Conservation (phyloP, 2,888 invertebrate species). For the Harpalus rufipes region DNA sequence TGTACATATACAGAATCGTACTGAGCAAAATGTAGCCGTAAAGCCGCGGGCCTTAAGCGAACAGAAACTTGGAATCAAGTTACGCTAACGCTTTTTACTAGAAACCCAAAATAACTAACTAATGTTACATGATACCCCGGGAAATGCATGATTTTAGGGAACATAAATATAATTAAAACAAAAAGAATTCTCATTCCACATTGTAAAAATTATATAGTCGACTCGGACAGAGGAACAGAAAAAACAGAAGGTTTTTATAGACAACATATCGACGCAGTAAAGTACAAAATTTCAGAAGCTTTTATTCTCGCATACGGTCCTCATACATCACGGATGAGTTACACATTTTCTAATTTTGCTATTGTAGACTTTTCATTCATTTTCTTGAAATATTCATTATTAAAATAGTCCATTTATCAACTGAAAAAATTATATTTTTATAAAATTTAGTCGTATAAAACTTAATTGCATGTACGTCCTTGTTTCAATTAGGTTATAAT, state of each 20-base stretch:
- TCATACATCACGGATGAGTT: not conserved
- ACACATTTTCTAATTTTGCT: conserved; percentile 3
- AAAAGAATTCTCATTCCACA: conserved; percentile 57
- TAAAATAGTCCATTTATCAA: not conserved
- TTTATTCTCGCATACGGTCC: not conserved
- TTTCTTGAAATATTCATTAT: not conserved
- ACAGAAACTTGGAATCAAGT: conserved; percentile 55
- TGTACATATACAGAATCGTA: conserved; percentile 22
- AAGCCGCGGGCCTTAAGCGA: conserved; percentile 50
- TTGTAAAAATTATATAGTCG: conserved; percentile 55
- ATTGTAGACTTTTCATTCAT: not conserved
- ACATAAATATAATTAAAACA: conserved; percentile 58
- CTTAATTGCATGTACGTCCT: too few species aligned
- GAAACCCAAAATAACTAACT: conserved; percentile 57
- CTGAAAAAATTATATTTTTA: too few species aligned
- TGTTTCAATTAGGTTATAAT: too few species aligned
- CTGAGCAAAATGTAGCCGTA: conserved; percentile 25
- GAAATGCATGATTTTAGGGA: conserved; percentile 57
- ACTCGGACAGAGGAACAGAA: conserved; percentile 32
- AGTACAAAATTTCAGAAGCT: conserved; percentile 25
- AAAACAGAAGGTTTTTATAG: conserved; percentile 43
- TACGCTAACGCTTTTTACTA: conserved; percentile 53
- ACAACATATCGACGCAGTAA: conserved; percentile 28
- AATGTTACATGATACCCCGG: conserved; percentile 50
- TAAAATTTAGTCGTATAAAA: too few species aligned